Conservation (phyloP, 2,113 vertebrate genomes). For the Manacus vitellinus region DNA sequence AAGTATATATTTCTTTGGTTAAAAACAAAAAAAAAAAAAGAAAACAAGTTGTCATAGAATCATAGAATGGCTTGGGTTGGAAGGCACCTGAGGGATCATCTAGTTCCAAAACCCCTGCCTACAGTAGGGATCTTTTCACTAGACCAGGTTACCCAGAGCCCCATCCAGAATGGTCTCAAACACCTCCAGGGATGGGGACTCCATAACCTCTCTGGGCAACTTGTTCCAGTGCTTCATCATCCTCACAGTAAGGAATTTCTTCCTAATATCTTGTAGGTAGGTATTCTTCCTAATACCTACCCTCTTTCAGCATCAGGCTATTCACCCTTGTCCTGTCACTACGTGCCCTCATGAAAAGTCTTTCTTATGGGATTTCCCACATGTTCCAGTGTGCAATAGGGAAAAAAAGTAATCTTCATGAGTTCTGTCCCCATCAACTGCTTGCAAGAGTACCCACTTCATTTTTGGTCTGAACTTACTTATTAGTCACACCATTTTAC, state of each 20-base stretch:
- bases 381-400: accelerated
- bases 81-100: not conserved
- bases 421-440: not conserved
- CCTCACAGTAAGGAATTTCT: not conserved
- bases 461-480: not conserved
- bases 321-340: not conserved
- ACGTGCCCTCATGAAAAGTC: too few relatives aligned
- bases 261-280: not conserved
- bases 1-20: not conserved
- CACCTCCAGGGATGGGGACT: too few relatives aligned
- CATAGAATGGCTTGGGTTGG: not conserved
- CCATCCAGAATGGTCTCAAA: not conserved
- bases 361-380: not conserved
- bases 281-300: not conserved
- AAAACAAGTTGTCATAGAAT: not conserved
- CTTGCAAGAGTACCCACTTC: not conserved
- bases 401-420: not conserved
- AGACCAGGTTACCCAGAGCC: not conserved
- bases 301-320: not conserved
- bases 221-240: not conserved
- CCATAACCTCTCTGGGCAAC: not conserved
- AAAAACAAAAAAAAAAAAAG: not conserved
- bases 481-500: not conserved
- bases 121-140: not conserved
- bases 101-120: too few relatives aligned